Base-by-base conservation (phyloP, 1,140 invertebrate species). In the Drosophila murphyi region DNA sequence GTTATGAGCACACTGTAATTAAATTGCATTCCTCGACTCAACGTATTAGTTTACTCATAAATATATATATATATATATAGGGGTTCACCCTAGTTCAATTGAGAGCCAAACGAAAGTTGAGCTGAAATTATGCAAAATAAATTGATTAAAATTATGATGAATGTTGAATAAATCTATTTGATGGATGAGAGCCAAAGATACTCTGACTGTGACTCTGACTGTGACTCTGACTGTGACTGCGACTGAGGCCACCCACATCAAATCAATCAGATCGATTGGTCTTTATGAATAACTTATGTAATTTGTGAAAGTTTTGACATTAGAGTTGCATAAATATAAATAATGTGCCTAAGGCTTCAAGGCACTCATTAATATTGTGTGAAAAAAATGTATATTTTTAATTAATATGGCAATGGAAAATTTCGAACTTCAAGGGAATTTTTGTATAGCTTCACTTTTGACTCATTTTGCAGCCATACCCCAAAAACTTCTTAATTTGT, bases 1-100 rank as follows among this genome's bases (percentile, higher is more conserved):
- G 74, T 79, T 81, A 81, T 81, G 78, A 72, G 70, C 72, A 72
- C 78, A 81, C 51, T 62, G 68, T 78, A 80, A 85, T 81, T 86
- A 86, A 86, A 78, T 78, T 55, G 70, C 78, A 75, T 68, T 61
- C 67, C 37, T 12, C 51, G 41, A n/a, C n/a, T 43, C 39, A 34
- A 3, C 39, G 20, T 51, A 34, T 55, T 10, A 12, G 32, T 50
- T 8, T 20, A 28, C 20, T 20, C 20, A 20, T 20, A 20, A 12
- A 12, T 12, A 12, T 12, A 12, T 12, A 12, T 20, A 20, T 20
- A 20, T 20, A 20, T 20, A 20, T 20, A 20, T 20, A 20, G 20
- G 20, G 20, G 20, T 20, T 20, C 20, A 20, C 20, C 20, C 20
- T 20, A 20, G 20, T 59, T 45, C 62, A 55, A 48, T 56, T n/a